A percentile compares a stretch with the other conserved stretches of the same genome.
phyloP scores from a whole-genome alignment of 2,113 vertebrate genomes.

The Lophura nycthemera region DNA sequence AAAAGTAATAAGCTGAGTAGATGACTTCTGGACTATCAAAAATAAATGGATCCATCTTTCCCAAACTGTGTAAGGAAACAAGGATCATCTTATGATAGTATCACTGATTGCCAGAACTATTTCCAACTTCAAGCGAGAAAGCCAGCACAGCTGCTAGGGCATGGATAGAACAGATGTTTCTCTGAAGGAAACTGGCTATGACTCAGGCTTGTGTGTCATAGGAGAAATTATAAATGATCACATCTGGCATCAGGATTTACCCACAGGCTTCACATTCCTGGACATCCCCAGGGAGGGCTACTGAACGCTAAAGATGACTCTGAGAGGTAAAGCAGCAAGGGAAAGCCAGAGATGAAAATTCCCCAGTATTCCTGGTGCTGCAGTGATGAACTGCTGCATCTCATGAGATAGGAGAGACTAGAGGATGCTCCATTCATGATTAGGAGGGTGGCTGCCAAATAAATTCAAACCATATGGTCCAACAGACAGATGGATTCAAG shows the following conservation, averaged over 20 bases:
- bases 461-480: constrained; percentile 65
- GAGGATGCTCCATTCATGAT: constrained; percentile 60
- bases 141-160: constrained; percentile 35
- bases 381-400: constrained; percentile 17
- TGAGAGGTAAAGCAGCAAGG: background rate
- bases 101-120: constrained; percentile 15
- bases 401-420: constrained; percentile 32
- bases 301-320: background rate
- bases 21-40: background rate
- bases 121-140: constrained; percentile 15
- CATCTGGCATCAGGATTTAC: constrained; percentile 9
- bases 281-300: background rate
- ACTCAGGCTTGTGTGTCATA: constrained; percentile 15
- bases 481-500: constrained; percentile 70
- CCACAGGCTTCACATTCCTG: background rate
- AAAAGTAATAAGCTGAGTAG: background rate
- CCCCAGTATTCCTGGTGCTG: background rate
- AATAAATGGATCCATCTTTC: constrained; percentile 1
- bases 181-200: constrained; percentile 45
- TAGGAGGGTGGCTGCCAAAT: constrained; percentile 60
- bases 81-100: background rate
- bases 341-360: background rate
- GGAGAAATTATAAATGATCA: constrained; percentile 7
- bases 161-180: constrained; percentile 40
- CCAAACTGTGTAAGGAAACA: background rate